These are phyloP conservation scores for Halictus quadricinctus DNA, from an alignment of 2,888 invertebrate genomes.

Conservation along the genomic window DNA sequence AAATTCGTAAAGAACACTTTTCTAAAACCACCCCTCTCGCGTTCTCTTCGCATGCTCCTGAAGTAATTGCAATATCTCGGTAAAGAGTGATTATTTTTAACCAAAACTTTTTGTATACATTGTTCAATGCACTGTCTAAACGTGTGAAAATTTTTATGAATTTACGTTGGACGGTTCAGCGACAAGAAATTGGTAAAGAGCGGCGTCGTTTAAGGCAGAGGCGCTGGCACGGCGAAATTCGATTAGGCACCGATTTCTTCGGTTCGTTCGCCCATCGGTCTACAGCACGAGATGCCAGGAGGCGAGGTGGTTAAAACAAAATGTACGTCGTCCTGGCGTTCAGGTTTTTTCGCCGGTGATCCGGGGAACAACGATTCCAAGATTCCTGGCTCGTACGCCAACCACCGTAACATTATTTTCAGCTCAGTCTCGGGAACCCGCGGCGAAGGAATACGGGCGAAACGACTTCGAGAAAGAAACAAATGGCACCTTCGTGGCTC, in stretches of 20 bases:
- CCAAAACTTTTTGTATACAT: background rate
- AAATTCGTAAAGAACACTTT: background rate
- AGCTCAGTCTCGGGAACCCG: constrained; percentile 44
- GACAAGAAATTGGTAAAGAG: background rate
- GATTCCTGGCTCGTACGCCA: constrained; percentile 19
- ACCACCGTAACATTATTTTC: constrained; percentile 56
- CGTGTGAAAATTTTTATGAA: background rate
- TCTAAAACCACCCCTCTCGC: background rate
- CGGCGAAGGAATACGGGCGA: constrained; percentile 44
- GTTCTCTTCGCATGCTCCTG: background rate
- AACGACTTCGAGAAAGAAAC: constrained; percentile 71
- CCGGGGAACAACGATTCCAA: constrained; percentile 14
- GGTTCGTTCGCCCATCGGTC: background rate
- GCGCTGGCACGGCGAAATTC: constrained; percentile 15
- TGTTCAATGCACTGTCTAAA: background rate
- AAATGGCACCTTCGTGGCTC: constrained; percentile 76
- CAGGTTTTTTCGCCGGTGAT: background rate
- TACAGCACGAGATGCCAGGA: background rate
- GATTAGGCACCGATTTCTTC: constrained; percentile 32
- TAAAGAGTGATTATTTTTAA: background rate
- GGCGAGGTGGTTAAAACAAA: background rate
- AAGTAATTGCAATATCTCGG: background rate
- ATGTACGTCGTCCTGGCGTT: background rate
- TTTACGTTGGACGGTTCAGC: background rate
- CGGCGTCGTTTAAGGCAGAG: constrained; percentile 4